Evolutionary conservation across 2,113 vertebrate species (phyloP).

Genomic region (Pteropus alecto): DNA sequence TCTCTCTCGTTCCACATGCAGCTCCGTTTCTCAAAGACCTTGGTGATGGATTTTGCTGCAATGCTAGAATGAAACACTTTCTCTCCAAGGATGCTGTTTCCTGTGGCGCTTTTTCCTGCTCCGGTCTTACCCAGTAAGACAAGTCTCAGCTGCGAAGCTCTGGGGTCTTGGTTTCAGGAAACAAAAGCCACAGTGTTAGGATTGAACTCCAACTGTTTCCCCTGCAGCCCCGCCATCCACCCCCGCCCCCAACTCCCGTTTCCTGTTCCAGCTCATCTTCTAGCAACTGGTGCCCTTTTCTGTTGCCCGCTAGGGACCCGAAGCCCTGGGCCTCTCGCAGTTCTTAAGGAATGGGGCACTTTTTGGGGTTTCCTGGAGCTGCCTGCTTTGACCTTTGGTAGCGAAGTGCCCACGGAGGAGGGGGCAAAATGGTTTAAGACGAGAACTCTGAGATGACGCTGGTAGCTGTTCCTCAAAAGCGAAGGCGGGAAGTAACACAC

Average conservation of each 20-base stretch:
- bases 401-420: background rate
- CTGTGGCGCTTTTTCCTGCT: slow-evolving; percentile 45
- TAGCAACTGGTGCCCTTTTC: no score
- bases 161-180: background rate
- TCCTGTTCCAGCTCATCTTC: no score
- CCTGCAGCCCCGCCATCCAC: no score
- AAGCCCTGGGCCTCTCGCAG: background rate
- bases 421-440: background rate
- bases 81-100: slow-evolving; percentile 62
- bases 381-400: background rate
- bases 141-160: slow-evolving; percentile 15
- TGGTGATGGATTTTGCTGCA: slow-evolving; percentile 80
- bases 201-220: rapidly evolving
- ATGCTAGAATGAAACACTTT: slow-evolving; percentile 49
- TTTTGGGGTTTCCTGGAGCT: background rate
- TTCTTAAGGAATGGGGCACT: background rate
- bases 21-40: slow-evolving; percentile 61
- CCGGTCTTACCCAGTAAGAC: slow-evolving; percentile 62
- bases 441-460: background rate
- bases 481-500: background rate
- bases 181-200: background rate
- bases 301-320: no score
- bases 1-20: background rate
- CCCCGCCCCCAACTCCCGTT: no score
- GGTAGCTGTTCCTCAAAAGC: background rate